These are phyloP conservation scores for Cyclophora punctaria DNA, from an alignment of 2,888 invertebrate genomes.

Conservation along the genomic window DNA sequence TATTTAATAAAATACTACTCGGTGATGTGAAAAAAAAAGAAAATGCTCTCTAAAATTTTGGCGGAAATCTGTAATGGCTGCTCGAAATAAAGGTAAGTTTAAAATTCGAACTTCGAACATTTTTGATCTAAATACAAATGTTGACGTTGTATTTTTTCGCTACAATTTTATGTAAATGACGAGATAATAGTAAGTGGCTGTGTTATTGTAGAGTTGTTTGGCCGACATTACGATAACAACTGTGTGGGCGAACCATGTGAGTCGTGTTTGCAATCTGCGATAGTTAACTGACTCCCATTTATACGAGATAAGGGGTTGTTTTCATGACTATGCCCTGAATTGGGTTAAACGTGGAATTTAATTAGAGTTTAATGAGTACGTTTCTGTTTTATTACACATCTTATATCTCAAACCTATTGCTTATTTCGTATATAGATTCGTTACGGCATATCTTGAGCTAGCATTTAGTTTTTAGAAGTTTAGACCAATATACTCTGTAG, in stretches of 20 bases:
- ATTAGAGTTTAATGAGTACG: too few relatives aligned
- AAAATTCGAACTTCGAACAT: neutral
- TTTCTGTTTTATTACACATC: too few relatives aligned
- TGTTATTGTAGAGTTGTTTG: conserved; percentile 33
- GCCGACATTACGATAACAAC: conserved; percentile 44
- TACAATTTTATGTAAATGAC: conserved; percentile 24
- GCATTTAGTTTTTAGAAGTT: too few relatives aligned
- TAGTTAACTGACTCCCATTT: conserved; percentile 35
- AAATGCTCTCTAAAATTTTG: conserved; percentile 44
- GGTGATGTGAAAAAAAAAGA: conserved; percentile 49
- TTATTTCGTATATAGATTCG: too few relatives aligned
- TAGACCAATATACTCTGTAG: too few relatives aligned
- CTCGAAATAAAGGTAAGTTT: conserved; percentile 63
- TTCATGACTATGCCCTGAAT: conserved; percentile 11
- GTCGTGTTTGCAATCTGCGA: conserved; percentile 38
- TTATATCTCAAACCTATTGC: too few relatives aligned
- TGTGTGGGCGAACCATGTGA: conserved; percentile 64
- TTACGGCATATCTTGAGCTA: too few relatives aligned
- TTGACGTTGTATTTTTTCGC: conserved; percentile 4
- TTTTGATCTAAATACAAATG: conserved; percentile 7
- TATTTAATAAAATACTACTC: conserved; percentile 17
- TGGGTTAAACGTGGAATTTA: too few relatives aligned
- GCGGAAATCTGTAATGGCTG: conserved; percentile 52
- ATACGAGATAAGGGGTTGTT: conserved; percentile 39
- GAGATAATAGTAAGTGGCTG: conserved; percentile 25